Evolutionary conservation across 2,797 vertebrate species (phyloP).

Genomic region (Phoeniculus purpureus): DNA sequence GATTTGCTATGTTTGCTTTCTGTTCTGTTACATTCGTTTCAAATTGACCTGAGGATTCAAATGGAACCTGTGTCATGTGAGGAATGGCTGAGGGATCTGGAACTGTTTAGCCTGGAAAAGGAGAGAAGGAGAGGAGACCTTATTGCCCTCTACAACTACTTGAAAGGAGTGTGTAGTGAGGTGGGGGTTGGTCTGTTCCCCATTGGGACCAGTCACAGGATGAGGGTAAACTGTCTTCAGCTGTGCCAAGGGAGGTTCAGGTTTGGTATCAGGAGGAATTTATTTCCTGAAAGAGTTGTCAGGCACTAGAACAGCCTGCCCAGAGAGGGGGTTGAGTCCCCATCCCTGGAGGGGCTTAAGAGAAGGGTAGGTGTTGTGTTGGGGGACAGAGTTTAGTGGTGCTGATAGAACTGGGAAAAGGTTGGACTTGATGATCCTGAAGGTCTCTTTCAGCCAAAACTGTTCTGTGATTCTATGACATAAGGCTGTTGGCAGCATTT

Average conservation of each 20-base stretch:
- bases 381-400: too few species aligned
- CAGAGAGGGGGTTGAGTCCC: not conserved
- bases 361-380: not conserved
- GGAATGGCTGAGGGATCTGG: not conserved
- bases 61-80: not conserved
- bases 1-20: not conserved
- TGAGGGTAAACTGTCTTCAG: not conserved
- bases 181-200: not conserved
- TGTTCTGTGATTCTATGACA: not conserved
- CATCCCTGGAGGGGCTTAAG: not conserved
- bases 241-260: not conserved
- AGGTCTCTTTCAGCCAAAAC: too few species aligned
- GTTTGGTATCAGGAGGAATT: not conserved
- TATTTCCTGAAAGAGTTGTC: not conserved
- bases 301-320: not conserved
- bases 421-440: too few species aligned
- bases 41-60: not conserved
- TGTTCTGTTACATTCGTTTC: not conserved
- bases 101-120: not conserved
- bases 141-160: not conserved
- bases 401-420: too few species aligned
- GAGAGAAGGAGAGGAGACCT: not conserved
- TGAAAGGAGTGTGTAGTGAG: accelerated
- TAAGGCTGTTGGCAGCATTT: not conserved
- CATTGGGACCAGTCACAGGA: not conserved